A percentile compares a stretch with the other conserved stretches of the same genome.
Evolutionary conservation across 1,140 invertebrate species (phyloP).

Genomic region (Muscidifurax raptorellus): DNA sequence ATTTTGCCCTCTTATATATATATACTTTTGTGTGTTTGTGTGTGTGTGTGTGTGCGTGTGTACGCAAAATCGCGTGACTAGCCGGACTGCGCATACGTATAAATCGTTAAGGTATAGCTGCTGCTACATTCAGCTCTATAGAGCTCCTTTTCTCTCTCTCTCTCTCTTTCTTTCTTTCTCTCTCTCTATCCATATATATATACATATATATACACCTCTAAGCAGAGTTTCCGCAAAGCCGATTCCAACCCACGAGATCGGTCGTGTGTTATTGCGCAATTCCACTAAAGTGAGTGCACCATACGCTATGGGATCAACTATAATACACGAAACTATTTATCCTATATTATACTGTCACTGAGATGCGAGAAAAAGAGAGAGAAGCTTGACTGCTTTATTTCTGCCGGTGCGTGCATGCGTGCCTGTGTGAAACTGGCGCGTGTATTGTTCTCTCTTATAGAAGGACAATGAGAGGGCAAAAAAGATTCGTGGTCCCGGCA

Average conservation of each 20-base stretch:
- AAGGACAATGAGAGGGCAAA: neutral
- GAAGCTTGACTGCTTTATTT: slow-evolving; percentile 70
- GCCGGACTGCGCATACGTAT: neutral
- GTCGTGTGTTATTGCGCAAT: neutral
- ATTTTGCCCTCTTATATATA: too few species aligned
- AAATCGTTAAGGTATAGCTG: neutral
- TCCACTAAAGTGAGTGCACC: neutral
- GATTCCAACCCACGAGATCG: too few species aligned
- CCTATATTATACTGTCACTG: neutral
- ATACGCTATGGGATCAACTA: neutral
- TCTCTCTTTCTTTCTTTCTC: too few species aligned
- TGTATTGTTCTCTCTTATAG: slow-evolving; percentile 17
- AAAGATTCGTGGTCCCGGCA: slow-evolving; percentile 18
- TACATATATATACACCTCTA: too few species aligned
- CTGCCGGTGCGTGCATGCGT: slow-evolving; percentile 62
- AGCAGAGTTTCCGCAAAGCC: too few species aligned
- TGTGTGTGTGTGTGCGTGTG: neutral
- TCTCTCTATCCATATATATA: too few species aligned
- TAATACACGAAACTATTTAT: slow-evolving; percentile 22
- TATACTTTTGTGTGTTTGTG: neutral
- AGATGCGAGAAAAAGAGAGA: neutral
- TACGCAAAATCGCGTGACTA: slow-evolving; percentile 24
- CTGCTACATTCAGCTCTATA: neutral
- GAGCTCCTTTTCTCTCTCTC: too few species aligned
- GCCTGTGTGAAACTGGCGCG: slow-evolving; percentile 18